Evolutionary conservation across 2,113 vertebrate genomes (phyloP).

Genomic region (Fulmarus glacialis): DNA sequence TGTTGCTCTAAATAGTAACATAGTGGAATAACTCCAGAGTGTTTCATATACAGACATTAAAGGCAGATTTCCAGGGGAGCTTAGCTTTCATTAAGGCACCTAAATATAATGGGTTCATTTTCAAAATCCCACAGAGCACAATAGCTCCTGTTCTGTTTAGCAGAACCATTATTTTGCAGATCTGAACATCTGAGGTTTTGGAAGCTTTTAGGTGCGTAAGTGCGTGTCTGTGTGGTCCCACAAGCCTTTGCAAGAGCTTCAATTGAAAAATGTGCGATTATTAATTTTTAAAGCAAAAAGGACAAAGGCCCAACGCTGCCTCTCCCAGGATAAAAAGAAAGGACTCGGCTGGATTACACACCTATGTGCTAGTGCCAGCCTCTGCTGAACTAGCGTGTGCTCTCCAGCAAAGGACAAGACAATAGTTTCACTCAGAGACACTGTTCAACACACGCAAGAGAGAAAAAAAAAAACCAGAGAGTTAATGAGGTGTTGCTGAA

Average conservation of each 20-base stretch:
- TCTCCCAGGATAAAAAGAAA: neutral
- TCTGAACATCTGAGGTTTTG: neutral
- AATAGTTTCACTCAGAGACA: neutral
- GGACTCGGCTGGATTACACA: neutral
- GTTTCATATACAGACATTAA: neutral
- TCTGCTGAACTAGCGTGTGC: neutral
- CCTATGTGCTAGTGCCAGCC: neutral
- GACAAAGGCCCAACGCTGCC: neutral
- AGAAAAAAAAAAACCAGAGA: neutral
- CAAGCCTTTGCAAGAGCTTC: neutral
- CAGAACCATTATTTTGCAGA: neutral
- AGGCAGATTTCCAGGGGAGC: constrained; percentile 9
- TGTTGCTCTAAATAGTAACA: constrained; percentile 8
- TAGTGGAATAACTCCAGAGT: neutral
- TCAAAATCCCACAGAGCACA: neutral
- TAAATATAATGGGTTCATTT: neutral
- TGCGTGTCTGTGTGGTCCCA: neutral
- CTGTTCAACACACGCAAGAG: neutral
- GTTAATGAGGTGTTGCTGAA: constrained; percentile 20
- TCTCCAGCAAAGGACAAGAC: neutral
- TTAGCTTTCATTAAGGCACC: constrained; percentile 24
- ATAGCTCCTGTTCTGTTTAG: neutral
- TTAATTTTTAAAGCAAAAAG: constrained; percentile 17
- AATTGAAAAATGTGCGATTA: neutral
- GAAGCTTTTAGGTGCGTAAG: neutral